phyloP scores from a whole-genome alignment of 2,113 vertebrate species.

The Thalassarche chlororhynchos region DNA sequence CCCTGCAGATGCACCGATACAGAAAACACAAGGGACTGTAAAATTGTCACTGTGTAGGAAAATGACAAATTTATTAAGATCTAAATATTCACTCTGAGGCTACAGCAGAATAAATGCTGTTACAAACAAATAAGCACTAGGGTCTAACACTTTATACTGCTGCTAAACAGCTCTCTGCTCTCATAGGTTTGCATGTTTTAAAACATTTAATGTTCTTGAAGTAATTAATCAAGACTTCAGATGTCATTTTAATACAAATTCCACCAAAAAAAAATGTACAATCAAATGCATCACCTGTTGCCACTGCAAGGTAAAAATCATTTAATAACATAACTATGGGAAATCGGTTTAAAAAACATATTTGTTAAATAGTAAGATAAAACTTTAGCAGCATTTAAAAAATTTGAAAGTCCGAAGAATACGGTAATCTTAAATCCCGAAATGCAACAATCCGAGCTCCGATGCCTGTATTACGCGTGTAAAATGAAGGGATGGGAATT shows the following conservation, averaged over 20 bases:
- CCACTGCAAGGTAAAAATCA: not conserved
- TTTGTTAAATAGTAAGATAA: not conserved
- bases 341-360: not conserved
- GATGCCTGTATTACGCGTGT: fast-evolving
- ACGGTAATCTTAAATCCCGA: not conserved
- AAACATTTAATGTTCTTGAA: not conserved
- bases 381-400: not conserved
- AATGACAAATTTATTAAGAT: conserved; percentile 7
- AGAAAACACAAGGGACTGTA: not conserved
- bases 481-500: not conserved
- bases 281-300: not conserved
- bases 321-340: not conserved
- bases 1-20: not conserved
- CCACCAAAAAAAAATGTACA: not conserved
- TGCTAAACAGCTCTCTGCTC: not conserved
- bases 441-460: not conserved
- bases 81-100: not conserved
- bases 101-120: not conserved
- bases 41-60: not conserved
- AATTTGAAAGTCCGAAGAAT: not conserved
- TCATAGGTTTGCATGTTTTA: not conserved
- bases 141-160: not conserved
- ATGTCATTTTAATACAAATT: conserved; percentile 8
- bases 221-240: not conserved
- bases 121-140: not conserved